Percentiles rank a stretch among this genome's conserved stretches.
Conservation (phyloP, 2,888 invertebrate species). For the Coecobrya sp. region DNA sequence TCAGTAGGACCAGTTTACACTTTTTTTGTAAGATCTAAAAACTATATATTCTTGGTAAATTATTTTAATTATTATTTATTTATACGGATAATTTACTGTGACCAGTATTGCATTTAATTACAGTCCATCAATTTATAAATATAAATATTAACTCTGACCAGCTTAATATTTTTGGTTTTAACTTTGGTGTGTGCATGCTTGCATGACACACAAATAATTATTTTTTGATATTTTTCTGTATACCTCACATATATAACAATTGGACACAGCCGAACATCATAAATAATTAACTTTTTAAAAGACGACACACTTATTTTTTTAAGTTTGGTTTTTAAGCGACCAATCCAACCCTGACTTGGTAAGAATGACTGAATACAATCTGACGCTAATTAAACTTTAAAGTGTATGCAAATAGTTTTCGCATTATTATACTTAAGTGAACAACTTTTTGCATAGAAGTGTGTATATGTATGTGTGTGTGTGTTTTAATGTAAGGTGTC, state of each 20-base stretch:
- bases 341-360: slow-evolving; percentile 68
- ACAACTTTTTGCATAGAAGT: slow-evolving; percentile 32
- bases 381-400: background rate
- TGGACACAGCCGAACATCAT: slow-evolving; percentile 18
- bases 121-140: slow-evolving; percentile 85
- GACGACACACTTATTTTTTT: background rate
- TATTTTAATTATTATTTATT: background rate
- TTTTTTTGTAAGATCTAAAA: slow-evolving; percentile 15
- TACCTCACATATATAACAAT: slow-evolving; percentile 46
- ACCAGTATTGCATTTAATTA: slow-evolving; percentile 86
- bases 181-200: slow-evolving; percentile 76
- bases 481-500: slow-evolving; percentile 3
- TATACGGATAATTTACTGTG: slow-evolving; percentile 79
- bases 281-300: background rate
- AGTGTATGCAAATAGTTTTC: background rate
- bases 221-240: slow-evolving; percentile 42
- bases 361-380: slow-evolving; percentile 40
- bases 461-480: too few species aligned
- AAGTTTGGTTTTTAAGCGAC: slow-evolving; percentile 55
- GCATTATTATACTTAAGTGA: slow-evolving; percentile 6
- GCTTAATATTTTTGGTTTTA: slow-evolving; percentile 78
- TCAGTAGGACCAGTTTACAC: slow-evolving; percentile 32
- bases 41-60: background rate
- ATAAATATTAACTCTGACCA: slow-evolving; percentile 81
- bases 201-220: slow-evolving; percentile 72